These are phyloP conservation scores for Nomada hirtipes DNA, from an alignment of 2,888 invertebrate genomes.

Conservation along the genomic window DNA sequence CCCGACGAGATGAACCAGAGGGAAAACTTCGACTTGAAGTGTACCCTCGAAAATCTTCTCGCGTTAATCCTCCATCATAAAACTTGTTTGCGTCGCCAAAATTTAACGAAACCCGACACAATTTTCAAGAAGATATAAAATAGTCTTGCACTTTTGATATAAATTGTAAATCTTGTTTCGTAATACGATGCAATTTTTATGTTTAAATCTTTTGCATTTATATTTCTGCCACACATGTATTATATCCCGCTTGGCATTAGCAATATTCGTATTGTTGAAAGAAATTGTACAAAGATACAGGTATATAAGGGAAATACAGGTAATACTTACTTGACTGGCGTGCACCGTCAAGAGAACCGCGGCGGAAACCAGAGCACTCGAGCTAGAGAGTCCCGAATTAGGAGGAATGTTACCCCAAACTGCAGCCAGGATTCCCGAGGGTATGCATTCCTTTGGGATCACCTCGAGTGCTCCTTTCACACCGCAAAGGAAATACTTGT, in stretches of 20 bases:
- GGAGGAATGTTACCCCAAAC: conserved; percentile 95
- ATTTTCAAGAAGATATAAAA: background rate
- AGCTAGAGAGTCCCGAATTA: conserved; percentile 98
- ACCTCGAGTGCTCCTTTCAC: conserved; percentile 92
- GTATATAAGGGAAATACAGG: background rate
- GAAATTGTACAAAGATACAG: too few species aligned
- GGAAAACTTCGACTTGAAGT: background rate
- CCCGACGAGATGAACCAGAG: too few species aligned
- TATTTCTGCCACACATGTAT: too few species aligned
- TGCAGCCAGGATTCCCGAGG: conserved; percentile 89
- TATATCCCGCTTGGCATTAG: too few species aligned
- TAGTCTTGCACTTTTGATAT: too few species aligned
- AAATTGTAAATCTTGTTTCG: background rate
- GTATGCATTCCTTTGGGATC: conserved; percentile 80
- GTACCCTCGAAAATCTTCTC: background rate
- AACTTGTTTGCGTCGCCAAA: background rate
- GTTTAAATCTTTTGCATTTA: too few species aligned
- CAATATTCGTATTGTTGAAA: too few species aligned
- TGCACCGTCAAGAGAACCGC: conserved; percentile 92
- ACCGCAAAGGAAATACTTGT: conserved; percentile 97
- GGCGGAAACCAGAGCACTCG: conserved; percentile 98
- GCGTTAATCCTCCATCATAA: background rate
- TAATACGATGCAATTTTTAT: background rate
- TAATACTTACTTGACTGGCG: conserved; percentile 86
- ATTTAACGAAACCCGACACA: background rate